Percentiles rank a stretch among this genome's conserved stretches.
Conservation (phyloP, 1,140 invertebrate genomes). For the Drosophila athabasca region DNA sequence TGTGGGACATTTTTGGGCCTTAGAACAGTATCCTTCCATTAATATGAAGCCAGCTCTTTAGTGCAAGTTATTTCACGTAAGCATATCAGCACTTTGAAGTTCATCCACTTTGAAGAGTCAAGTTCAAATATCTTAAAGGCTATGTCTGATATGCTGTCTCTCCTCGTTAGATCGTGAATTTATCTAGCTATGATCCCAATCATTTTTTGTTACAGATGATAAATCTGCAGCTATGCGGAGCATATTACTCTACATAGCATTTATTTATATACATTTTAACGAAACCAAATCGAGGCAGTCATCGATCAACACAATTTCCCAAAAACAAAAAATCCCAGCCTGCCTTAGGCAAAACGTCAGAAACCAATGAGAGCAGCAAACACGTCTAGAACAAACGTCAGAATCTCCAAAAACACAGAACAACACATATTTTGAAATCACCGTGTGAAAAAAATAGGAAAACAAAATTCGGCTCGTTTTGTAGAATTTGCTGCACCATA, state of each 20-base stretch:
- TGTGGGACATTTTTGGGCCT: too few species aligned
- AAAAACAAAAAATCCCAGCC: slow-evolving; percentile 11
- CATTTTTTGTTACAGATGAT: too few species aligned
- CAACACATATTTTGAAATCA: slow-evolving; percentile 38
- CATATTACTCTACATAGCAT: background rate
- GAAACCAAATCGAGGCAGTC: slow-evolving; percentile 37
- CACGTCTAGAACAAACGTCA: slow-evolving; percentile 40
- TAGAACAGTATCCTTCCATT: too few species aligned
- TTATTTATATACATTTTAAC: slow-evolving; percentile 12
- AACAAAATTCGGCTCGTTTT: slow-evolving; percentile 18
- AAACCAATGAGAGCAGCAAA: slow-evolving; percentile 16
- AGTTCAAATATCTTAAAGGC: too few species aligned
- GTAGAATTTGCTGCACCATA: slow-evolving; percentile 41
- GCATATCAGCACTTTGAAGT: too few species aligned
- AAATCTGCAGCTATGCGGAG: background rate
- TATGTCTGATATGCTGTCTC: too few species aligned
- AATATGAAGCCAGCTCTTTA: too few species aligned
- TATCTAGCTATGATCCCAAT: too few species aligned
- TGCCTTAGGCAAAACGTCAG: slow-evolving; percentile 29
- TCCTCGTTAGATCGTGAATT: too few species aligned
- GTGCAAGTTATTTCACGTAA: too few species aligned
- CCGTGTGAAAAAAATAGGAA: slow-evolving; percentile 41
- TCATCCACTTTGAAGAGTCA: too few species aligned
- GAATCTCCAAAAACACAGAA: slow-evolving; percentile 48
- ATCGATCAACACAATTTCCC: slow-evolving; percentile 25